Base-by-base conservation (phyloP, 2,797 vertebrate species). In the Danionella dracula region DNA sequence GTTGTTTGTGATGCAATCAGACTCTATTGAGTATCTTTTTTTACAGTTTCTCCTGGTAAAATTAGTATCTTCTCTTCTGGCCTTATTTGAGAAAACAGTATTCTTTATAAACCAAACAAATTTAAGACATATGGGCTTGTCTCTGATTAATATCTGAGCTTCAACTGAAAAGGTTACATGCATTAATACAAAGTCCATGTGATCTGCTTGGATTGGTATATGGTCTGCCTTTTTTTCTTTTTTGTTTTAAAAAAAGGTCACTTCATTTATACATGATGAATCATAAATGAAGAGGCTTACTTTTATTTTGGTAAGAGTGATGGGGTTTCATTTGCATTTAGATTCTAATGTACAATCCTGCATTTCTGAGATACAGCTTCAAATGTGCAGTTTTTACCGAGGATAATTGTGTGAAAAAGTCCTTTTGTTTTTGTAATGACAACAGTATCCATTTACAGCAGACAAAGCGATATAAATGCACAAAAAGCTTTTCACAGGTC, bases 161-260 rank as follows among this genome's bases (percentile, higher is more conserved):
- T 59, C 35, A 29, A 15, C 48, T 76, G 68, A 74, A 73, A 72
- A 74, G 70, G 73, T 78, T 76, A 53, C 32, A 49, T 44, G n/a
- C 59, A 70, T 76, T 74, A 76, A 71, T 74, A 65, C 45, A 46
- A 74, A 71, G 48, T 45, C 46, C 41, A 63, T 54, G 67, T 54
- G 46, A 69, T 77, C 70, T 68, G 68, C 65, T 72, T 75, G 73
- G 46, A 58, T 71, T 60, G 32, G 56, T 56, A 61, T 62, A 54
- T 60, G 46, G 48, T 40, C 40, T 27, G 23, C 37, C 66, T 63
- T n/a, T n/a, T n/a, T n/a, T n/a, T n/a, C n/a, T n/a, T n/a, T n/a
- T n/a, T n/a, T n/a, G n/a, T 65, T 71, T 72, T 51, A 63, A 64
- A 66, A 59, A 79, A 76, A 77, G 74, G 73, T 51, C 69, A 71